These are phyloP conservation scores for Eulemur rufifrons DNA, from an alignment of 2,113 vertebrate species.

Conservation along the genomic window DNA sequence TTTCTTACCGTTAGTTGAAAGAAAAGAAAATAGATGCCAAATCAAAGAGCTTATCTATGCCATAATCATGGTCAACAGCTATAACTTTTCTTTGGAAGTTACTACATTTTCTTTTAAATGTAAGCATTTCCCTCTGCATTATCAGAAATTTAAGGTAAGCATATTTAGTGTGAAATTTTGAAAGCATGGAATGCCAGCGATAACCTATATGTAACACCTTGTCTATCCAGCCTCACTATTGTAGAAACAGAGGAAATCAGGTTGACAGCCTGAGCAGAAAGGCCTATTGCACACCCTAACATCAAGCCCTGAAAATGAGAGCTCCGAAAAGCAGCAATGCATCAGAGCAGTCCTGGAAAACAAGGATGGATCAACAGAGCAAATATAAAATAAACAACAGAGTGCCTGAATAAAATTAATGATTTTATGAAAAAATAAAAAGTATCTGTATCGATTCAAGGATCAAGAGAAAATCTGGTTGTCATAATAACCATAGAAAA, in stretches of 20 bases:
- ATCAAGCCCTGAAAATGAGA: neutral
- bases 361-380: neutral
- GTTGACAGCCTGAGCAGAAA: neutral
- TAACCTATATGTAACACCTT: neutral
- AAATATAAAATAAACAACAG: neutral
- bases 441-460: neutral
- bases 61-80: neutral
- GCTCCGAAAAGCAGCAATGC: neutral
- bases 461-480: neutral
- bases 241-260: neutral
- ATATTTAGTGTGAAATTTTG: neutral
- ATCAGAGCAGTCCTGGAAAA: neutral
- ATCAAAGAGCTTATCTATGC: neutral
- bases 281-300: neutral
- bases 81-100: neutral
- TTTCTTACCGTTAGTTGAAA: neutral
- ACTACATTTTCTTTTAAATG: neutral
- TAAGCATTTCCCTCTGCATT: neutral
- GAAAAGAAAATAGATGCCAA: neutral
- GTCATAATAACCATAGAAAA: neutral
- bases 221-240: neutral
- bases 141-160: neutral
- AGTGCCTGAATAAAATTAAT: neutral
- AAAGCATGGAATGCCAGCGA: neutral
- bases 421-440: neutral